These are phyloP conservation scores for Gopherus evgoodei DNA, from an alignment of 2,113 vertebrate genomes.

Conservation along the genomic window DNA sequence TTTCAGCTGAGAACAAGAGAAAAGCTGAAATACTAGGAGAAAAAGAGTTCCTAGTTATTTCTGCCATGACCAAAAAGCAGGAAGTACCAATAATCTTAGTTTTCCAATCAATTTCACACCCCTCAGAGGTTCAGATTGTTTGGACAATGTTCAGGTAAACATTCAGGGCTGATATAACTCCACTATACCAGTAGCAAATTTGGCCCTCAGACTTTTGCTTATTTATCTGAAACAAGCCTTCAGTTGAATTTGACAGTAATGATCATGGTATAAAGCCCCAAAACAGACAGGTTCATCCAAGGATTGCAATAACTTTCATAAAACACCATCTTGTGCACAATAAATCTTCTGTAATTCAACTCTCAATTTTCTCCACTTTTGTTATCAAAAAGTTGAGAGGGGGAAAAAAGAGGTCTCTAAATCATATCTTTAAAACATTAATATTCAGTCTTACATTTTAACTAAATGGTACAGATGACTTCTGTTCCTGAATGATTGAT, in stretches of 20 bases:
- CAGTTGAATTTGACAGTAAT: background rate
- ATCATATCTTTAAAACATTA: background rate
- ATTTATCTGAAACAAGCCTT: background rate
- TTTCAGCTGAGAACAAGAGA: background rate
- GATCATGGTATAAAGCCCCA: background rate
- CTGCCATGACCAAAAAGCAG: background rate
- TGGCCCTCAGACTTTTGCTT: background rate
- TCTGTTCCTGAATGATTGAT: conserved; percentile 67
- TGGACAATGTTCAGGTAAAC: background rate
- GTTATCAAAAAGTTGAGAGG: background rate
- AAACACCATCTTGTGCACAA: background rate
- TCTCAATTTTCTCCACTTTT: background rate
- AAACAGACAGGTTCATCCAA: background rate
- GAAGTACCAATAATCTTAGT: background rate
- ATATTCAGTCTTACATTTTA: conserved; percentile 43
- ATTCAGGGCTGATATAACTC: background rate
- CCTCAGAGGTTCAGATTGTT: background rate
- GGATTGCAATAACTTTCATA: background rate
- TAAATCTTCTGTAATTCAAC: background rate
- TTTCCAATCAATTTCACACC: background rate
- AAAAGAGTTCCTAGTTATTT: background rate
- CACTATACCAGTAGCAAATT: background rate
- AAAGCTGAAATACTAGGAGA: background rate
- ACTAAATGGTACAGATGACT: conserved; percentile 68
- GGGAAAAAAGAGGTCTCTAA: background rate